Base-by-base conservation (phyloP, 2,797 vertebrate genomes). In the Onychomys arenicola region DNA sequence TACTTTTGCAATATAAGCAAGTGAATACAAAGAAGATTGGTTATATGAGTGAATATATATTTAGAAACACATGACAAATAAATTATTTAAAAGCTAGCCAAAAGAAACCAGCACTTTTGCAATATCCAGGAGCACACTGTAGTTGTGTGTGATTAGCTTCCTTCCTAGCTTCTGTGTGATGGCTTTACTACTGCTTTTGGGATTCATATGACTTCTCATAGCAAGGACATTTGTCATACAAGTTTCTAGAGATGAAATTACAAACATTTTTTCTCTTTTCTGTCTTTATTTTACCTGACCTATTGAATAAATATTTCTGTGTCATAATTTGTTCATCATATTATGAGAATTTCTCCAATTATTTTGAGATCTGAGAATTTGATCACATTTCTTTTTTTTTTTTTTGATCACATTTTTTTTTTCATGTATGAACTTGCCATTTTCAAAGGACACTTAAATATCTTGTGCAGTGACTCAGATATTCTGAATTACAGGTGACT, bases 281-380 rank as follows among this genome's bases (percentile, higher is more conserved):
- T 46, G 2, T 46, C 13, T 55, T 59, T 65, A 40, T 12, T 12
- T 34, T 75, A 37, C 29, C n/a, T 89, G 37, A 86, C 77, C 32
- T 96, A 49, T 93, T 77, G 13, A 75, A 52, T 78, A 78, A 85
- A 27, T 59, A 34, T 73, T 93, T 94, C 43, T 92, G 12, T 40
- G 9, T 87, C 6, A 77, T 27, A 77, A 78, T 40, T 65, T 90
- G 25, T 46, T 83, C 17, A 27, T 46, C 10, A 61, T 77, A 43
- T 88, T 8, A 40, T 55, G 0, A 52, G 25, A 71, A 80, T 61
- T 46, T 76, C 27, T 78, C 34, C 67, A n/a, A 87, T 77, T 81
- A 37, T 49, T 84, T 2, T 89, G 88, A 59, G 43, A 59, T 81
- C 57, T 87, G 10, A 43, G 27, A 52, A 49, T n/a, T 2, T 17